Percentiles rank a stretch among this genome's conserved stretches.
phyloP scores from a whole-genome alignment of 2,888 invertebrate species.

The Nowickia ferox region DNA sequence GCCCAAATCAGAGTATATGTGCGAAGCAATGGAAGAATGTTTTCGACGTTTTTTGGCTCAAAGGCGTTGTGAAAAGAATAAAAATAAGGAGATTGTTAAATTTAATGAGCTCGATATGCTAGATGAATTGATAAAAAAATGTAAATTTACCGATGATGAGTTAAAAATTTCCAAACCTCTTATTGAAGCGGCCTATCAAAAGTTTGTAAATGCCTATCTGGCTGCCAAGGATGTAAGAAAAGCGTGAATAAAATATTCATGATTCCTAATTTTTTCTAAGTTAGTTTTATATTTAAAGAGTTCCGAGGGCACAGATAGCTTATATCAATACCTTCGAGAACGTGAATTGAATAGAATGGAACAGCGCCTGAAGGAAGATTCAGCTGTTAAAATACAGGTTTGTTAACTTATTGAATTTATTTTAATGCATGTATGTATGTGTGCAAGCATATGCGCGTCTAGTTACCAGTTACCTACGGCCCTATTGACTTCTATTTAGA shows the following conservation, averaged over 20 bases:
- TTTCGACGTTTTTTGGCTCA: conserved; percentile 79
- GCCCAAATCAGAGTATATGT: conserved; percentile 77
- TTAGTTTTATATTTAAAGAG: conserved; percentile 65
- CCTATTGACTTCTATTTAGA: background rate
- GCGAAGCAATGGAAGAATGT: conserved; percentile 78
- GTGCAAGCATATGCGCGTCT: no score
- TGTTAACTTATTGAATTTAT: background rate
- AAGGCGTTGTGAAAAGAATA: conserved; percentile 76
- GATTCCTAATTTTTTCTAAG: background rate
- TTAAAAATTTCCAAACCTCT: conserved; percentile 77
- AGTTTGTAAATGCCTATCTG: conserved; percentile 80
- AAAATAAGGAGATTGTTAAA: conserved; percentile 75
- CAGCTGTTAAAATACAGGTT: conserved; percentile 78
- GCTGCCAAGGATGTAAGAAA: conserved; percentile 75
- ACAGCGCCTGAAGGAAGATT: conserved; percentile 69
- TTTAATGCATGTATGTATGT: no score
- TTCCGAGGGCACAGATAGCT: conserved; percentile 78
- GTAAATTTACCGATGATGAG: conserved; percentile 79
- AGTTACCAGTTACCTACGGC: no score
- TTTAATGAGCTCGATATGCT: conserved; percentile 79
- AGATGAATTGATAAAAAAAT: conserved; percentile 79
- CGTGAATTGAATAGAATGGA: conserved; percentile 76
- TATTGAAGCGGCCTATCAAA: conserved; percentile 80
- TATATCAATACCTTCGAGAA: conserved; percentile 78
- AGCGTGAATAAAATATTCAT: background rate